Percentiles rank a stretch among this genome's conserved stretches.
These are phyloP conservation scores for Heterotis niloticus DNA, from an alignment of 2,113 vertebrate species.

Conservation along the genomic window DNA sequence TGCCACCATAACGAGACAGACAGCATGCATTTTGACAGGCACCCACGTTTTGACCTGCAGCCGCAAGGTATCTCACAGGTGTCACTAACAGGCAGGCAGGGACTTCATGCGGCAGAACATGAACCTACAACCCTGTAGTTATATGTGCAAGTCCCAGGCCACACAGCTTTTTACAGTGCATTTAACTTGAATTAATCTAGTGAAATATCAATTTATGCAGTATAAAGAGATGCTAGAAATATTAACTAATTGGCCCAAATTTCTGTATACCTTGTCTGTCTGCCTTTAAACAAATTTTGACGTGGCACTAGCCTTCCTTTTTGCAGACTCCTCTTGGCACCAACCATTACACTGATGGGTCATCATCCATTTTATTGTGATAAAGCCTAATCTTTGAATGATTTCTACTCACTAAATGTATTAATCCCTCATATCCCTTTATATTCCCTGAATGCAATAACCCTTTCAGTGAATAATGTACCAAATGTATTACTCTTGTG, in stretches of 20 bases:
- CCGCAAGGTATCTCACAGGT: constrained; percentile 67
- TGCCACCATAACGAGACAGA: constrained; percentile 68
- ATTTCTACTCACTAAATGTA: constrained; percentile 5
- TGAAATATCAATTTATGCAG: background rate
- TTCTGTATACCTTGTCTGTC: background rate
- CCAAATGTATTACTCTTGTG: background rate
- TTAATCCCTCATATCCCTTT: background rate
- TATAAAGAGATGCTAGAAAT: background rate
- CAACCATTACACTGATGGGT: background rate
- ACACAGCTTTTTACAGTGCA: background rate
- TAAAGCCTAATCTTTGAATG: constrained; percentile 5
- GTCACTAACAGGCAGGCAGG: background rate
- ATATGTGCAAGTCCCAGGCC: background rate
- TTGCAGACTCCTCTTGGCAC: background rate
- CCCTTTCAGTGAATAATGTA: background rate
- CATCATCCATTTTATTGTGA: background rate
- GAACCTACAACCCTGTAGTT: too few species aligned
- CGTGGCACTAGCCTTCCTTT: background rate
- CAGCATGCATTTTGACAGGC: constrained; percentile 80
- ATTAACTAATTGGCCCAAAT: too few species aligned
- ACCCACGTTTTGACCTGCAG: constrained; percentile 81
- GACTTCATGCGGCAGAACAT: background rate
- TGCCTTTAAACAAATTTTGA: background rate
- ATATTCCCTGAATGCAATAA: background rate
- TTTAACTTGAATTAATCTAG: background rate